Conservation (phyloP, 1,140 invertebrate genomes). For the Colletes gigas region DNA sequence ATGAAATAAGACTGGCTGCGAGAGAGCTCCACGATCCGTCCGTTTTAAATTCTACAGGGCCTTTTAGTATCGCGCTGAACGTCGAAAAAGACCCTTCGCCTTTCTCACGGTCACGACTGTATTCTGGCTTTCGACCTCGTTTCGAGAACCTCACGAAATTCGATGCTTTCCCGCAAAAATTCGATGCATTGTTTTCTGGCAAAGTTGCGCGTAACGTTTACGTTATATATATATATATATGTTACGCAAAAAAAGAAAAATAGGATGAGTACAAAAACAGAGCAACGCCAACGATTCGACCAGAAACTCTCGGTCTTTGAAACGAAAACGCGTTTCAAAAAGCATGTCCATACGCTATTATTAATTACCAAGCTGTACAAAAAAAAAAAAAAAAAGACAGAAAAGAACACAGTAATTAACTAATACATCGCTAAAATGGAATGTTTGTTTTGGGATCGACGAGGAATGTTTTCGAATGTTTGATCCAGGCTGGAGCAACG, state of each 20-base stretch:
- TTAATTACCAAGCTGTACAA: constrained; percentile 6
- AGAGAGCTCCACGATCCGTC: background rate
- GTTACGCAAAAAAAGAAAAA: background rate
- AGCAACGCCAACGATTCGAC: too few species aligned
- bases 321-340: constrained; percentile 5
- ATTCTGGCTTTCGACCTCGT: background rate
- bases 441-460: constrained; percentile 4
- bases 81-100: background rate
- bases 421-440: background rate
- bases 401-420: background rate
- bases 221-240: background rate
- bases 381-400: background rate
- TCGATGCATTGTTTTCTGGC: background rate
- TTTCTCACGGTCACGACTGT: constrained; percentile 7
- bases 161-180: background rate
- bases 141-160: background rate
- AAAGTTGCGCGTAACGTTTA: background rate
- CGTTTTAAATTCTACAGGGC: background rate
- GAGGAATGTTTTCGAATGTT: constrained; percentile 4
- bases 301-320: background rate
- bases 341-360: background rate
- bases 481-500: too few species aligned
- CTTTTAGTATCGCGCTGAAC: background rate
- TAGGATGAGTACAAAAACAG: too few species aligned
- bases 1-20: background rate